Evolutionary conservation across 37 sponge, comb jelly and placozoan species (phyloP), one percentile per base, ranked within the genome.

Genomic region (Agelas oroides): DNA sequence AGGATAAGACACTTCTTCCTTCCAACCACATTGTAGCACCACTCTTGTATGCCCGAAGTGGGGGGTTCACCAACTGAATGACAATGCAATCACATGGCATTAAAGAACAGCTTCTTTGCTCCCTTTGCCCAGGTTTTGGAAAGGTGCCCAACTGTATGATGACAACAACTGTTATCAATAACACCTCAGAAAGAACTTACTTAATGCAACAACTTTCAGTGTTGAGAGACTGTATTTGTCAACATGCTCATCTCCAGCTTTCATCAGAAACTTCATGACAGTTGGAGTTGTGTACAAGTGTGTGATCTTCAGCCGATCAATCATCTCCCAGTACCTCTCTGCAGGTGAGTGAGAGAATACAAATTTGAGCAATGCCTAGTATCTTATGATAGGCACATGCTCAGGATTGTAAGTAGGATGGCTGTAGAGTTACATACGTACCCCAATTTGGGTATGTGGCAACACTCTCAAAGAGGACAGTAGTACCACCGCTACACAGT

Each of bases 301-400:
- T 33, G 68, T 95, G 36, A 95, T 38, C 63, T 84, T 86, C 37
- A 95, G 77, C 11, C 96, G 82, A 30, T 92, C 81, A 15, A 88
- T 80, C 82, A 86, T 95, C 82, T 95, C 96, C 96, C 96, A 95
- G 77, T 95, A 95, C 16, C 96, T 86, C 59, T 92, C 96, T 93
- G 57, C 1, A 6, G 23, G 53, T 46, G 3, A 46, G 3, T 19
- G 1, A 67, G 68, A 30, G 68, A 67, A 28, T 19, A 14, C 5
- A 12, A 5, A 14, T 27, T 61, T 25, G 11, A 25, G 25, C 25
- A 28, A 14, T 5, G 5, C 3, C 25, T n/a, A n/a, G n/a, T n/a
- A n/a, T n/a, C n/a, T n/a, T n/a, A n/a, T 6, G 3, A 12, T 5
- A 23, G 27, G 11, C 2, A 14, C 18, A 56, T 56, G 18, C 58